Conservation (phyloP, 37 sponge, comb jelly and placozoan species). For the Spongilla lacustris region DNA sequence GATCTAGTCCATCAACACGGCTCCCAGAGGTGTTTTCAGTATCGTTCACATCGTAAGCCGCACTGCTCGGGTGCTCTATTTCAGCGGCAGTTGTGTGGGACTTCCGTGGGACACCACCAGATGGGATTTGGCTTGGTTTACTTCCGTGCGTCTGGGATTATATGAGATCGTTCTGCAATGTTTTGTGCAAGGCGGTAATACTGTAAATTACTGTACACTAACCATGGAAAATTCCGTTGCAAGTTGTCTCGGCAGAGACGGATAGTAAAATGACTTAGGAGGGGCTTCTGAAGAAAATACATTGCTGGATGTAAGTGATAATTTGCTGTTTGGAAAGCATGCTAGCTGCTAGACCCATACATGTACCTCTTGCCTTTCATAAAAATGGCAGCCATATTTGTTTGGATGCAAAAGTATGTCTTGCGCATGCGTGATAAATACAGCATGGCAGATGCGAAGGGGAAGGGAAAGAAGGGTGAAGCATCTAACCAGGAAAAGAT, state of each 20-base stretch:
- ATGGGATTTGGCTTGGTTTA: not conserved
- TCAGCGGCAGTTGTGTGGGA: not conserved
- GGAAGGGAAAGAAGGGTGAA: constrained; percentile 31
- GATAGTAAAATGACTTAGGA: not conserved
- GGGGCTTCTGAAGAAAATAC: not conserved
- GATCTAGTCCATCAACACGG: not conserved
- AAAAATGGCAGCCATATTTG: not conserved
- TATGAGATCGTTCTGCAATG: not conserved
- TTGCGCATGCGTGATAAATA: constrained; percentile 42
- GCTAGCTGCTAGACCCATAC: not conserved
- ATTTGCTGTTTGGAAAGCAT: not conserved
- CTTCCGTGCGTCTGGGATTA: not conserved
- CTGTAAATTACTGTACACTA: not conserved
- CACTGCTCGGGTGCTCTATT: not conserved
- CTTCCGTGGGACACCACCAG: not conserved
- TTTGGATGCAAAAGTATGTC: not conserved
- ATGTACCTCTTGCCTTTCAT: not conserved
- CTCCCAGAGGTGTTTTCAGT: not conserved
- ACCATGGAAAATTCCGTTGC: not conserved
- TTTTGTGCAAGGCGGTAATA: not conserved
- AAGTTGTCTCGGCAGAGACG: constrained; percentile 1
- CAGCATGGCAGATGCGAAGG: constrained; percentile 41
- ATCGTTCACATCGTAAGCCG: no score
- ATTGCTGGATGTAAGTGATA: not conserved
- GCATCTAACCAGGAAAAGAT: constrained; percentile 53